A percentile compares a stretch with the other conserved stretches of the same genome.
These are phyloP conservation scores for Drosophila birchii DNA, from an alignment of 2,888 invertebrate genomes.

Conservation along the genomic window DNA sequence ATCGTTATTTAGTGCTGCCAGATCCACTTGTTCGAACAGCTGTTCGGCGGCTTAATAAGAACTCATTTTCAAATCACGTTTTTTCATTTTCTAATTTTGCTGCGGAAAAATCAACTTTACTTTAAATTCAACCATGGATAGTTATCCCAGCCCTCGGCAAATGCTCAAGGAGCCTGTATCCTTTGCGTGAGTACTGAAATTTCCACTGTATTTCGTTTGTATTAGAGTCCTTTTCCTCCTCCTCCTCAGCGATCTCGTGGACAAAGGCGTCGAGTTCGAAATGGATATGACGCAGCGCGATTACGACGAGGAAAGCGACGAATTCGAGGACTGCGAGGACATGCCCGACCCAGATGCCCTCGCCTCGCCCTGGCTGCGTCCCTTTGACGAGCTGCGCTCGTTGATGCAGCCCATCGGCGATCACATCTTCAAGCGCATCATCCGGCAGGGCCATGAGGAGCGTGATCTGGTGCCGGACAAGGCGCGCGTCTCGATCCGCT, in stretches of 20 bases:
- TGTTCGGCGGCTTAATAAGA: background rate
- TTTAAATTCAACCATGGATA: background rate
- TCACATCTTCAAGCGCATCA: constrained; percentile 76
- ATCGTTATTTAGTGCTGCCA: background rate
- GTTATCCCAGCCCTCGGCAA: constrained; percentile 8
- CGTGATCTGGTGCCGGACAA: constrained; percentile 72
- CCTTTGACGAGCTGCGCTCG: constrained; percentile 78
- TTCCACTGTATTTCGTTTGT: background rate
- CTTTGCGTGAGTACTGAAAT: constrained; percentile 46
- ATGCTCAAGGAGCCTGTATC: constrained; percentile 58
- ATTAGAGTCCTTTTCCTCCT: background rate
- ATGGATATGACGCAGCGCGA: constrained; percentile 69
- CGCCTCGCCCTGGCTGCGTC: constrained; percentile 82
- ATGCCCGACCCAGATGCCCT: constrained; percentile 44
- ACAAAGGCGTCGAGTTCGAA: constrained; percentile 74
- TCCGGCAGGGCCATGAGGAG: constrained; percentile 62
- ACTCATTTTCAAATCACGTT: background rate
- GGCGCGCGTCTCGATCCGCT: constrained; percentile 81
- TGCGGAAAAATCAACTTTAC: background rate
- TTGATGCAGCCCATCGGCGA: constrained; percentile 77
- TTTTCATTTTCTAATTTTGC: background rate
- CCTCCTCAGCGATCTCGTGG: constrained; percentile 49
- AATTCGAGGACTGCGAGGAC: constrained; percentile 53
- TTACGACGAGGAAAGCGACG: constrained; percentile 64
- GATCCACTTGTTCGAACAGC: background rate